Conservation (phyloP, 2,797 vertebrate species). For the Coregonus suidteri region DNA sequence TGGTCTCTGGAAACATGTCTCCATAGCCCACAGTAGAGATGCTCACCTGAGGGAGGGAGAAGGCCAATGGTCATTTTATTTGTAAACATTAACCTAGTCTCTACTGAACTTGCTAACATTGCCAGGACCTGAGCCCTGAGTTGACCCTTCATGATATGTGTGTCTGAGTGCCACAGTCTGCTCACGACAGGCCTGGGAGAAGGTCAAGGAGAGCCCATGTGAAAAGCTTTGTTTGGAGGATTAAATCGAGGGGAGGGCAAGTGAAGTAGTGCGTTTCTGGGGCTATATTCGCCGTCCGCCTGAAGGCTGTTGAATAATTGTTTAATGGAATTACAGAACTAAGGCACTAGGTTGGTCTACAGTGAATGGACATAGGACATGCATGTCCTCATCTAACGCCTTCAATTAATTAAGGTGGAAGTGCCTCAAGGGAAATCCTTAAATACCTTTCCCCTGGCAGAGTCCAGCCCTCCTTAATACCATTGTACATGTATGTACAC, state of each 20-base stretch:
- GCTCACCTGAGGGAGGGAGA: conserved; percentile 71
- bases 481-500: not conserved
- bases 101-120: too few species aligned
- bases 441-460: not conserved
- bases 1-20: conserved; percentile 75
- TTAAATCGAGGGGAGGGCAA: not conserved
- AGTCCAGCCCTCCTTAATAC: not conserved
- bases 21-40: conserved; percentile 83
- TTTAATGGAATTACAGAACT: conserved; percentile 30
- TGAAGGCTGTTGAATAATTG: conserved; percentile 2
- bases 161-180: not conserved
- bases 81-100: too few species aligned
- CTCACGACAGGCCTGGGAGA: not conserved
- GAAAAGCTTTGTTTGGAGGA: not conserved
- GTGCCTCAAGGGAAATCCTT: not conserved
- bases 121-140: not conserved
- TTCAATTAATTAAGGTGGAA: not conserved
- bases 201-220: not conserved
- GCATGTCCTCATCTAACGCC: not conserved
- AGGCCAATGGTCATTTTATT: not conserved
- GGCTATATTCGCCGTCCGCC: not conserved
- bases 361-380: not conserved
- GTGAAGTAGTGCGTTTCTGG: not conserved
- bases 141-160: not conserved
- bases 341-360: not conserved